phyloP scores from a whole-genome alignment of 2,797 vertebrate species.

The Hydrophis major region DNA sequence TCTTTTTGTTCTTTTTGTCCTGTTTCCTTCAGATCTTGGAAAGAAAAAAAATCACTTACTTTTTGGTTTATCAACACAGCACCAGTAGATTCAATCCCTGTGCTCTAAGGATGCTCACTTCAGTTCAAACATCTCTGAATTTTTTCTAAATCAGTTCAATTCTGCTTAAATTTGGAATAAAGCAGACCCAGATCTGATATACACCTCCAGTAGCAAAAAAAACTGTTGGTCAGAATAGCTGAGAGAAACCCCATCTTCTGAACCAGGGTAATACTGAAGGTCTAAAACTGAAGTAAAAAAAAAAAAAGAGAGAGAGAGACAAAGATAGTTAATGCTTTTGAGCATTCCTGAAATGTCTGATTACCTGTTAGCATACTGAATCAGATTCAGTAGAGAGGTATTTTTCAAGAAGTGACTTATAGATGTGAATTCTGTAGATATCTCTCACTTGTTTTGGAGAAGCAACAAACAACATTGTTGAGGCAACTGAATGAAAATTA shows the following conservation, averaged over 20 bases:
- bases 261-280: not conserved
- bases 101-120: not conserved
- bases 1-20: not conserved
- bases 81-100: not conserved
- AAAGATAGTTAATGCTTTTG: not conserved
- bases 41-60: not conserved
- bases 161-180: not conserved
- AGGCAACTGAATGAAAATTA: not conserved
- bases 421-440: not conserved
- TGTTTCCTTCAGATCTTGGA: not conserved
- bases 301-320: not conserved
- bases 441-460: not conserved
- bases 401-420: not conserved
- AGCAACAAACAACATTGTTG: not conserved
- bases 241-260: not conserved
- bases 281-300: not conserved
- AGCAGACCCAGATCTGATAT: not conserved
- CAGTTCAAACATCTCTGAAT: not conserved
- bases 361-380: not conserved
- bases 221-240: not conserved
- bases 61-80: not conserved
- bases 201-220: not conserved
- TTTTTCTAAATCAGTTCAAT: not conserved
- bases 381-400: not conserved
- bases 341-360: not conserved